Conservation (phyloP, 2,888 invertebrate genomes). For the Pristionchus mayeri region DNA sequence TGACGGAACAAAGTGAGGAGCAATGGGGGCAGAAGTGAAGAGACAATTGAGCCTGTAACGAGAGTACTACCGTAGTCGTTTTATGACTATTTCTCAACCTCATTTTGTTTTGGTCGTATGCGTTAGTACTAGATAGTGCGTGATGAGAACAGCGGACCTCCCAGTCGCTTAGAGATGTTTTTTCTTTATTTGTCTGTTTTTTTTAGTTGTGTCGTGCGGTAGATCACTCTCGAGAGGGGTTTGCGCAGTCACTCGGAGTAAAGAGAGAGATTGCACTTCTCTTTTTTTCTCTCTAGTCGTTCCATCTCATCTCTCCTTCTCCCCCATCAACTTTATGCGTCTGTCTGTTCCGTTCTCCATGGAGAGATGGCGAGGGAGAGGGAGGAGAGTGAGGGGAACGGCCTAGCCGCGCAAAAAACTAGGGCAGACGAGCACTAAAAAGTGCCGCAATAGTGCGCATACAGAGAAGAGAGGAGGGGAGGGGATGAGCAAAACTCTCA, state of each 20-base stretch:
- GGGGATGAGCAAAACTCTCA: not conserved
- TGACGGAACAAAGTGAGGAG: slow-evolving; percentile 22
- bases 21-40: not conserved
- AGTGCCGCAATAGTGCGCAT: not conserved
- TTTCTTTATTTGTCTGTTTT: not conserved
- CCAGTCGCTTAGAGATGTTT: not conserved
- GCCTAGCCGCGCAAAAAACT: not conserved
- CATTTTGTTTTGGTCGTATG: too few species aligned
- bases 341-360: slow-evolving; percentile 10
- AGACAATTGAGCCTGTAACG: not conserved
- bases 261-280: slow-evolving; percentile 3
- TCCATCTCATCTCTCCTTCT: not conserved
- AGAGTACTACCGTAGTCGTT: not conserved
- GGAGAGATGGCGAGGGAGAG: not conserved
- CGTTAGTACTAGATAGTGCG: too few species aligned
- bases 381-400: not conserved
- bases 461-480: not conserved
- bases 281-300: slow-evolving; percentile 25
- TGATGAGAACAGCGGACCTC: not conserved
- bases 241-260: slow-evolving; percentile 21
- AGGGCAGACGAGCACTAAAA: not conserved
- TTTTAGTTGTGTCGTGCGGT: slow-evolving; percentile 24
- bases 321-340: slow-evolving; percentile 30
- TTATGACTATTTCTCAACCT: not conserved
- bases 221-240: slow-evolving; percentile 18